These are phyloP conservation scores for Rhodeus uyekii DNA, from an alignment of 2,797 vertebrate genomes.

Conservation along the genomic window DNA sequence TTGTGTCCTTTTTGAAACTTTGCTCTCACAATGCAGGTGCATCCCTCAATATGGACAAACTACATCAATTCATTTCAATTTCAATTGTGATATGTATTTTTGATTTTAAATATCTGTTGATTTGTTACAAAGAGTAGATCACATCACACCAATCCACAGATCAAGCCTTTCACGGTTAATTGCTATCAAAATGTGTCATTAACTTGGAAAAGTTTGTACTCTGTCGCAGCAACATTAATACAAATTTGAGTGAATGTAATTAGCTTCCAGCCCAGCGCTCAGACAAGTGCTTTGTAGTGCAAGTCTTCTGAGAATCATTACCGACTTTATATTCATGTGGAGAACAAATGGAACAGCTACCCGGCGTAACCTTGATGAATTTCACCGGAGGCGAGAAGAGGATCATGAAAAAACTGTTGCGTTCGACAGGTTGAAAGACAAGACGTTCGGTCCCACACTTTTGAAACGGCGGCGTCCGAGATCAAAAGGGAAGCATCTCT, in stretches of 20 bases:
- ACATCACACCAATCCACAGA: conserved; percentile 20
- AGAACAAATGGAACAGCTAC: conserved; percentile 68
- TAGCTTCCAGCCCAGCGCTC: conserved; percentile 67
- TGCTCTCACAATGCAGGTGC: background rate
- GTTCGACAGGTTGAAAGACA: conserved; percentile 64
- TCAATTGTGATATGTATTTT: background rate
- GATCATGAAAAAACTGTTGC: conserved; percentile 68
- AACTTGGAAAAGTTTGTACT: conserved; percentile 50
- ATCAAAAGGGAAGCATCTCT: conserved; percentile 63
- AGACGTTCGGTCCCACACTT: conserved; percentile 63
- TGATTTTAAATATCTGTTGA: conserved; percentile 6
- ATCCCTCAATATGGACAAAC: background rate
- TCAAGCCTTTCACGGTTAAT: conserved; percentile 32
- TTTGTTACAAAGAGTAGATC: conserved; percentile 39
- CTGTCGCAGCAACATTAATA: conserved; percentile 10
- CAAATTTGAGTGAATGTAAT: conserved; percentile 63
- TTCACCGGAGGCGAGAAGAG: conserved; percentile 75
- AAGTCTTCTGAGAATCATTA: conserved; percentile 72
- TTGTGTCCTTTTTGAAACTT: background rate
- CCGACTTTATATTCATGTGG: conserved; percentile 76
- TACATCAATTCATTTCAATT: background rate
- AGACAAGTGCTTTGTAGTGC: conserved; percentile 77
- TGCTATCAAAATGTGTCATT: conserved; percentile 46
- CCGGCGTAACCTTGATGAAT: conserved; percentile 78
- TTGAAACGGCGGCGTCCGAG: conserved; percentile 67